Percentiles rank a stretch among this genome's conserved stretches.
phyloP scores from a whole-genome alignment of 2,113 vertebrate species.

The Strix uralensis region DNA sequence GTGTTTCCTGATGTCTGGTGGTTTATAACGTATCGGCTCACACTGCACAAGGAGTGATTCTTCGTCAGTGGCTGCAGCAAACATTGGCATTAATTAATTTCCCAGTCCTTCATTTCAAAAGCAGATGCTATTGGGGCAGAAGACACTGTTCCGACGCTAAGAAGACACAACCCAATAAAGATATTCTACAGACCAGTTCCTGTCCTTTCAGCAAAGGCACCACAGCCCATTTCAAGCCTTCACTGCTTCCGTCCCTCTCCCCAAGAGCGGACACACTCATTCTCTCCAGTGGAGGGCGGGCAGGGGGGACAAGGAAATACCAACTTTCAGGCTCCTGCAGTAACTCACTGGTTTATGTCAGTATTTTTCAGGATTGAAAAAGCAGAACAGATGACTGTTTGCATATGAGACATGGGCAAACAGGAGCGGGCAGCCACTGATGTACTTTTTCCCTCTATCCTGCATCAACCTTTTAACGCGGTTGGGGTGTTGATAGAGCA shows the following conservation, averaged over 20 bases:
- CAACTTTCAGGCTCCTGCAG: neutral
- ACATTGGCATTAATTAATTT: neutral
- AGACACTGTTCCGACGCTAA: neutral
- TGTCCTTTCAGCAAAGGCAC: neutral
- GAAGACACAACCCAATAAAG: neutral
- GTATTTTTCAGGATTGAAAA: neutral
- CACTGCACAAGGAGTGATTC: conserved; percentile 75
- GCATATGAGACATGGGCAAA: neutral
- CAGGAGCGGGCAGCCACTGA: neutral
- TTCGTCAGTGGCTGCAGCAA: conserved; percentile 74
- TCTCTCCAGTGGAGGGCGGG: neutral
- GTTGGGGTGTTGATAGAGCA: neutral
- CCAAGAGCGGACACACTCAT: neutral
- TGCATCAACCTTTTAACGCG: neutral
- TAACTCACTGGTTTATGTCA: neutral
- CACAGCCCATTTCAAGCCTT: neutral
- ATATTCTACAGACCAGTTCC: neutral
- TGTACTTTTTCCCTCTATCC: neutral
- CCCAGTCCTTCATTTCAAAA: neutral
- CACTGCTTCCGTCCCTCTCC: neutral
- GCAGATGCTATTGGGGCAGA: neutral
- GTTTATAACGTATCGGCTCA: conserved; percentile 79
- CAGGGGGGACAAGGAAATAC: neutral
- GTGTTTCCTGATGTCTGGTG: conserved; percentile 62
- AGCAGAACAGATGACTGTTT: neutral